Percentiles rank a stretch among this genome's conserved stretches.
phyloP scores from a whole-genome alignment of 2,888 invertebrate species.

The Drosophila affinis region DNA sequence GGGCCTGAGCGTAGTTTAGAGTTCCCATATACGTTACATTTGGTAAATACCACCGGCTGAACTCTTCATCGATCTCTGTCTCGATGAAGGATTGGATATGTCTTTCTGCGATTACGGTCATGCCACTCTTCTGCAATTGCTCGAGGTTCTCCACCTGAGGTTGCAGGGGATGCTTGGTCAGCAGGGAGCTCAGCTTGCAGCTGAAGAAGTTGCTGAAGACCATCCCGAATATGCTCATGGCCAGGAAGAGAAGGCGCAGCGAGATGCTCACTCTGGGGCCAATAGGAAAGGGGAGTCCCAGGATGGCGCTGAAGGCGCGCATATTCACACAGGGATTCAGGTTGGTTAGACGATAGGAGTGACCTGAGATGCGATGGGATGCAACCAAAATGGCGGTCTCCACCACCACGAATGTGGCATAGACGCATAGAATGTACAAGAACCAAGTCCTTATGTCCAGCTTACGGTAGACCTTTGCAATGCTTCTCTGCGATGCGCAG shows the following conservation, averaged over 20 bases:
- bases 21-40: not conserved
- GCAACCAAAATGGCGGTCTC: constrained; percentile 17
- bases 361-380: constrained; percentile 5
- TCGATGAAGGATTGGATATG: not conserved
- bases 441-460: constrained; percentile 8
- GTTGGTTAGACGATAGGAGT: not conserved
- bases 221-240: constrained; percentile 39
- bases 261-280: constrained; percentile 1
- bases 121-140: constrained; percentile 18
- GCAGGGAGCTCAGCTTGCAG: constrained; percentile 40
- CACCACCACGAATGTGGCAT: constrained; percentile 15
- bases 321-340: constrained; percentile 16
- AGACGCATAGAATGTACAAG: constrained; percentile 17
- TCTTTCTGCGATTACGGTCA: not conserved
- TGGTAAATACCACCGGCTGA: not conserved
- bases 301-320: constrained; percentile 20
- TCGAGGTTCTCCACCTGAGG: constrained; percentile 24
- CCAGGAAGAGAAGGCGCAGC: constrained; percentile 25
- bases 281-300: constrained; percentile 34
- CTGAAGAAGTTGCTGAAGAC: constrained; percentile 35
- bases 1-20: too few relatives aligned
- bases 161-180: constrained; percentile 22
- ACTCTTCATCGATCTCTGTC: not conserved
- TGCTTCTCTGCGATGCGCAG: constrained; percentile 17
- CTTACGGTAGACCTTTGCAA: constrained; percentile 13